phyloP scores from a whole-genome alignment of 1,140 invertebrate species.

The Ceratosolen solmsi region DNA sequence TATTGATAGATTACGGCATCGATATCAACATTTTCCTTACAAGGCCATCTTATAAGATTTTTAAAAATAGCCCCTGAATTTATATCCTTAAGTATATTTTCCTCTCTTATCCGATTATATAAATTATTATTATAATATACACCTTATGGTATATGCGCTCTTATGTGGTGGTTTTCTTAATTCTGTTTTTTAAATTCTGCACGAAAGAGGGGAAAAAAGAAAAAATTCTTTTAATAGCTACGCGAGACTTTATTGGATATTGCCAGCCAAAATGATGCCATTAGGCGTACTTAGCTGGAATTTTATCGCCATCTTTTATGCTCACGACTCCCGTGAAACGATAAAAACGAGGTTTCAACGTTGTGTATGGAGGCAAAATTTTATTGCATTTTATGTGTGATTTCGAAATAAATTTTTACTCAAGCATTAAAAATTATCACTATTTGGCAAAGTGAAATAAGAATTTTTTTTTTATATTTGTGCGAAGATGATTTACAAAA shows the following conservation, averaged over 20 bases:
- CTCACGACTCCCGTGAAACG: slow-evolving; percentile 57
- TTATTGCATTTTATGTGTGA: slow-evolving; percentile 32
- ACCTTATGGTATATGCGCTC: neutral
- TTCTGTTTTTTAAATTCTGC: slow-evolving; percentile 57
- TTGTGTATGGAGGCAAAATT: slow-evolving; percentile 27
- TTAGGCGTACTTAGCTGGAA: slow-evolving; percentile 66
- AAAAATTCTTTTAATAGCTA: slow-evolving; percentile 32
- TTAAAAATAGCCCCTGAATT: neutral
- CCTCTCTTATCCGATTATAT: neutral
- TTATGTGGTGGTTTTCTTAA: neutral
- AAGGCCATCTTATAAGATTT: neutral
- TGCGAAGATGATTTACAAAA: slow-evolving; percentile 9
- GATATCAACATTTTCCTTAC: neutral
- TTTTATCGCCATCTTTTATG: slow-evolving; percentile 64
- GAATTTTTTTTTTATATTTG: neutral
- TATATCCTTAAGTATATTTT: neutral
- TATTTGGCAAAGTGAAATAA: slow-evolving; percentile 26
- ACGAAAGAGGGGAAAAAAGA: slow-evolving; percentile 56
- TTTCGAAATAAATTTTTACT: slow-evolving; percentile 36
- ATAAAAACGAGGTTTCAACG: slow-evolving; percentile 34
- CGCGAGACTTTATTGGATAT: slow-evolving; percentile 58
- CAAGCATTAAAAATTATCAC: slow-evolving; percentile 28
- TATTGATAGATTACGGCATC: neutral
- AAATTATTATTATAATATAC: slow-evolving; percentile 18
- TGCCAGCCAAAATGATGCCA: slow-evolving; percentile 63